Conservation (phyloP, 2,113 vertebrate species). For the Zosterops borbonicus region DNA sequence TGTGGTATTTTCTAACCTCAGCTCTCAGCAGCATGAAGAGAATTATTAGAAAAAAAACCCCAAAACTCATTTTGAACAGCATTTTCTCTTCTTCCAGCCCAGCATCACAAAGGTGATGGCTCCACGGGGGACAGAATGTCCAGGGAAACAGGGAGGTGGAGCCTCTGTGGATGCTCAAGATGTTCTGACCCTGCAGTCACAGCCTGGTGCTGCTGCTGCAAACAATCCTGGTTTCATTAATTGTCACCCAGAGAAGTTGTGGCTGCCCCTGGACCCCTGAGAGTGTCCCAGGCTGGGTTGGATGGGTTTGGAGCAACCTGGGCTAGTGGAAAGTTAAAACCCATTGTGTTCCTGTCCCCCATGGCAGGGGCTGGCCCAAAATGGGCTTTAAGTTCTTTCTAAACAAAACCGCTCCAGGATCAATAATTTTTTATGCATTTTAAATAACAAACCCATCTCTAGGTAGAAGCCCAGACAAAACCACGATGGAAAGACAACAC, state of each 20-base stretch:
- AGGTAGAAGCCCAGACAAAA: background rate
- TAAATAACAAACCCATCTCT: background rate
- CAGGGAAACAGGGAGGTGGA: background rate
- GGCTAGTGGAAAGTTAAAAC: background rate
- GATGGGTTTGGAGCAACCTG: background rate
- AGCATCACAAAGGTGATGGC: background rate
- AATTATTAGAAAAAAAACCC: background rate
- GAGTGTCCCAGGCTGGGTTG: background rate
- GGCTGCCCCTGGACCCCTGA: background rate
- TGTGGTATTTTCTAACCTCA: background rate
- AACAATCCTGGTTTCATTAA: background rate
- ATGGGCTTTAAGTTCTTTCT: background rate
- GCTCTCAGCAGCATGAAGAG: background rate
- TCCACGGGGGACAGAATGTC: background rate
- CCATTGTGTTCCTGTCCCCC: no score
- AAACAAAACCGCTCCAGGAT: background rate
- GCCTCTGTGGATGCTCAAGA: background rate
- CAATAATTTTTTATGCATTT: background rate
- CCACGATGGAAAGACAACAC: accelerated
- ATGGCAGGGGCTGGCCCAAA: background rate
- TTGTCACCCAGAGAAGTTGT: background rate
- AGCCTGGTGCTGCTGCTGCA: background rate
- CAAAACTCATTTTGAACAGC: background rate
- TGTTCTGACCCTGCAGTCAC: background rate
- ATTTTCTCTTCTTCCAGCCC: background rate